A percentile compares a stretch with the other conserved stretches of the same genome.
Conservation (phyloP, 2,797 vertebrate species). For the Loris lydekkerianus region DNA sequence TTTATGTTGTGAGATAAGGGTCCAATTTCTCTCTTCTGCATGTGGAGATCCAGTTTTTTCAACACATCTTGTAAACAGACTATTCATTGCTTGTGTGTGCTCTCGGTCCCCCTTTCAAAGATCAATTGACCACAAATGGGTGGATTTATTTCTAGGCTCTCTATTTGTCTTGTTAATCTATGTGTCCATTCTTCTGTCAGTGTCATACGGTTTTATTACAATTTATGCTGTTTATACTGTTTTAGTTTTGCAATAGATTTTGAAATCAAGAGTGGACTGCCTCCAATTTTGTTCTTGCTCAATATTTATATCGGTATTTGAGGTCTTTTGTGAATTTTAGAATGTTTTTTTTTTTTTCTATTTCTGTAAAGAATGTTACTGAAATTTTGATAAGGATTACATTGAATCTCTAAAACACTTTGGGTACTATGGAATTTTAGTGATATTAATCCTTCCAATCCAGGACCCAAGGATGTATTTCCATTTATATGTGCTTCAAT, state of each 20-base stretch:
- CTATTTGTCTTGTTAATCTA: not conserved
- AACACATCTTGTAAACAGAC: not conserved
- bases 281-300: not conserved
- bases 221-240: not conserved
- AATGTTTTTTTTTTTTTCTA: not conserved
- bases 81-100: too few species aligned
- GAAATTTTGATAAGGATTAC: not conserved
- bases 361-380: not conserved
- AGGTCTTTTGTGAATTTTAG: not conserved
- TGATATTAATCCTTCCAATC: not conserved
- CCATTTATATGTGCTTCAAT: not conserved
- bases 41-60: not conserved
- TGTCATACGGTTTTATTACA: not conserved
- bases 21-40: not conserved
- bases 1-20: not conserved
- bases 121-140: not conserved
- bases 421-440: not conserved
- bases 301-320: not conserved
- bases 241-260: not conserved
- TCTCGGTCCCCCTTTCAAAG: not conserved
- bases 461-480: not conserved
- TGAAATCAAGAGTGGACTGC: too few species aligned
- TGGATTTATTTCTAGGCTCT: not conserved
- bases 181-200: not conserved
- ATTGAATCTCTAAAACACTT: not conserved